Evolutionary conservation across 2,113 vertebrate species (phyloP).

Genomic region (Zosterops hypoxanthus): DNA sequence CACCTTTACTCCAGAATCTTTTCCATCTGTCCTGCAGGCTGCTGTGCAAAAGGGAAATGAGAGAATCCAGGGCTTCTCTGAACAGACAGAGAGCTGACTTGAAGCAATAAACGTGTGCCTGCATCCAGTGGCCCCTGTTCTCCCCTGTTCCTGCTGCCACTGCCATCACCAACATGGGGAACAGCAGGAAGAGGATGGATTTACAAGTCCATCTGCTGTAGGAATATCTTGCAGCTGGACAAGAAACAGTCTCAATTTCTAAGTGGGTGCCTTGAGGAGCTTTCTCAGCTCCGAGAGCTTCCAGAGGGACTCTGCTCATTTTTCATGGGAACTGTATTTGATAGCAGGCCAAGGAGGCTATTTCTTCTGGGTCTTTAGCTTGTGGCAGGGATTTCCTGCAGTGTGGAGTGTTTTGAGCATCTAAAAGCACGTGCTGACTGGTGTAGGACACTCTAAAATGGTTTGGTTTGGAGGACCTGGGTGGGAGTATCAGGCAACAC

Average conservation of each 20-base stretch:
- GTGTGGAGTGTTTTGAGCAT: neutral
- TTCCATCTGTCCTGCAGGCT: neutral
- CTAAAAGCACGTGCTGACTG: neutral
- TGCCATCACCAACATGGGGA: neutral
- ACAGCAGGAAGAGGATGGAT: neutral
- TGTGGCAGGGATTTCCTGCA: neutral
- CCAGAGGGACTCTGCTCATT: neutral
- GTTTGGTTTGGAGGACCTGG: neutral
- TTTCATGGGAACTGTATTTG: neutral
- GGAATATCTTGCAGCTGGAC: neutral
- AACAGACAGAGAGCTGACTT: neutral
- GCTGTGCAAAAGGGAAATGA: neutral
- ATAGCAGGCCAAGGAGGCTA: neutral
- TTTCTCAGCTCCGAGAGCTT: neutral
- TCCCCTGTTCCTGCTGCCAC: neutral
- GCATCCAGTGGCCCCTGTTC: neutral
- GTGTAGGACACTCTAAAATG: neutral
- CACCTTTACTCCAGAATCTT: neutral
- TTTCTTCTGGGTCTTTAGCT: neutral
- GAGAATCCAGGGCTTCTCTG: neutral
- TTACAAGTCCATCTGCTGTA: neutral
- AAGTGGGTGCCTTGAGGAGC: neutral
- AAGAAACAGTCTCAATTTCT: neutral
- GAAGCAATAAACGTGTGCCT: neutral
- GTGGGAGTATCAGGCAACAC: neutral